These are phyloP conservation scores for Anabas testudineus DNA, from an alignment of 2,797 vertebrate genomes.

Conservation along the genomic window DNA sequence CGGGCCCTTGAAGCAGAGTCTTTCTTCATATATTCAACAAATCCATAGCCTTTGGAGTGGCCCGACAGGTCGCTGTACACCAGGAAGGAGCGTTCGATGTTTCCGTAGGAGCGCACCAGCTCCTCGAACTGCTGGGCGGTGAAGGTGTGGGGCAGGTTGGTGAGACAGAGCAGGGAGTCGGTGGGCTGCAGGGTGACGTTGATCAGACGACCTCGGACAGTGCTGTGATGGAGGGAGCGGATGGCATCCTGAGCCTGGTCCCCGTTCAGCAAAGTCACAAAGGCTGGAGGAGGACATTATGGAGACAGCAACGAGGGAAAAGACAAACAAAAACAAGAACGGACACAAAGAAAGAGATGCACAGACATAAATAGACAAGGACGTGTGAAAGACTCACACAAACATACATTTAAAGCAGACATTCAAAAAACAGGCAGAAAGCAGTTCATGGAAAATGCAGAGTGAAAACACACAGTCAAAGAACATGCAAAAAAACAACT, in stretches of 20 bases:
- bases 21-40: constrained; percentile 99
- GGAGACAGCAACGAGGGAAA: constrained; percentile 70
- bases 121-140: constrained; percentile 92
- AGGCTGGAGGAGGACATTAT: constrained; percentile 88
- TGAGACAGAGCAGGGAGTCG: constrained; percentile 95
- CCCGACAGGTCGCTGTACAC: constrained; percentile 94
- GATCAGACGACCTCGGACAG: constrained; percentile 92
- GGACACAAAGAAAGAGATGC: constrained; percentile 66
- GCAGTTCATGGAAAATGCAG: constrained; percentile 25
- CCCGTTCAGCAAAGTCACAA: constrained; percentile 96
- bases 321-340: constrained; percentile 47
- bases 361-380: constrained; percentile 59
- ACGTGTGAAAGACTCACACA: constrained; percentile 52
- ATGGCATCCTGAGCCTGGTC: constrained; percentile 97
- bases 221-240: constrained; percentile 90
- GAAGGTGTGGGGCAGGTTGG: constrained; percentile 91
- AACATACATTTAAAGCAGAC: constrained; percentile 74
- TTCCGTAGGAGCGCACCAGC: constrained; percentile 93
- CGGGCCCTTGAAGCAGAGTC: constrained; percentile 95
- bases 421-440: constrained; percentile 61
- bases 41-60: constrained; percentile 96
- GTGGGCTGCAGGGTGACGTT: constrained; percentile 95
- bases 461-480: constrained; percentile 43
- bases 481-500: constrained; percentile 56
- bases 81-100: constrained; percentile 95